Base-by-base conservation (phyloP, 2,797 vertebrate genomes). In the Coluber constrictor region DNA sequence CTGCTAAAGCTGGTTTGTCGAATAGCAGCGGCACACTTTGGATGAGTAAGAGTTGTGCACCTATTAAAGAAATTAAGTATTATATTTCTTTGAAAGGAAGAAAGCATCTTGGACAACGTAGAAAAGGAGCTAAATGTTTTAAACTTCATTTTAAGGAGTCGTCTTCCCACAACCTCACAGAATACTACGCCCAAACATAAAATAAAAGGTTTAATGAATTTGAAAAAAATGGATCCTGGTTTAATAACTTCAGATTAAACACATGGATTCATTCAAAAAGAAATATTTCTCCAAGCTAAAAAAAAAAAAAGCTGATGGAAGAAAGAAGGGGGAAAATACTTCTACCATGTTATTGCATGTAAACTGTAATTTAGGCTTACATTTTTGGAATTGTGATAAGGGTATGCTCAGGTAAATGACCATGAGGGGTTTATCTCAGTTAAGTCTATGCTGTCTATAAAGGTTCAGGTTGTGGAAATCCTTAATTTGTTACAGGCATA, bases 1-100 rank as follows among this genome's bases (percentile, higher is more conserved):
- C 99, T 98, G 96, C 99, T 99, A 96, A 99, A 99, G 97, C 99
- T 99, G 95, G 99, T 99, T 96, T 99, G 99, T 90, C 99, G 98
- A 96, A 99, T 99, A 93, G 99, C 99, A 43, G 99, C 98, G 0
- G 98, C 98, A 95, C 99, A 99, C 96, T 99, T 99, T 5, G 99
- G 98, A 88, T 99, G 98, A 11, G 99, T 99, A 93, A 99, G 98
- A 0, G 99, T 99, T 90, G 98, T 99, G 96, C 99, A 99, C 97
- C 99, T 99, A 90, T 9, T 89, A 95, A 92, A 96, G 95, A 91
- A 96, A 94, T 37, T 7, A 63, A 91, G 66, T 0, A 0, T 95
- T 87, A 63, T 70, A 47, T 59, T 47, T 86, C 59, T 63, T 92
- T 79, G 74, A 9, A 79, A 23, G 32, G 43, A 43, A 43, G 74